These are phyloP conservation scores for Sorex maritimensis DNA, from an alignment of 2,797 vertebrate species.

Conservation along the genomic window DNA sequence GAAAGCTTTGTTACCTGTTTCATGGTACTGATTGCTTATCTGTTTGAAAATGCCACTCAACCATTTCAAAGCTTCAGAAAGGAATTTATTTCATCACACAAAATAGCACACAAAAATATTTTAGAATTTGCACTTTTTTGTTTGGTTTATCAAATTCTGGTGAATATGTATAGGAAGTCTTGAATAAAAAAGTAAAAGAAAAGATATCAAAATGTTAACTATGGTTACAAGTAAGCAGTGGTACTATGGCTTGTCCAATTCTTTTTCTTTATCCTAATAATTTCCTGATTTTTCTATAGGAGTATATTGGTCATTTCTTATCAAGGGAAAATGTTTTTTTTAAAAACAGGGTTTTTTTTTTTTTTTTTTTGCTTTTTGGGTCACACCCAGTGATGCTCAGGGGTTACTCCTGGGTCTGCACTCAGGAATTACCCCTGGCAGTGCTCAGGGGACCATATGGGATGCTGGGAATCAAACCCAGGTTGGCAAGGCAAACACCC, in stretches of 20 bases:
- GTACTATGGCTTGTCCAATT: neutral
- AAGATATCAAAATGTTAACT: neutral
- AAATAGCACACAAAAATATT: neutral
- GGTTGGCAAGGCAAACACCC: no score
- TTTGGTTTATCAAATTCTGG: neutral
- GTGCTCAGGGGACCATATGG: no score
- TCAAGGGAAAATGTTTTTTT: neutral
- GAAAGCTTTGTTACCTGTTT: slow-evolving; percentile 31
- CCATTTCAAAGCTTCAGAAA: neutral
- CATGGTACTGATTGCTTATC: slow-evolving; percentile 41
- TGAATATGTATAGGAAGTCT: neutral
- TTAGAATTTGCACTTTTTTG: slow-evolving; percentile 13
- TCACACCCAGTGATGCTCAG: neutral
- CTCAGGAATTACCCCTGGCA: no score
- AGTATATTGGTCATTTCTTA: neutral
- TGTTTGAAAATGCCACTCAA: slow-evolving; percentile 40
- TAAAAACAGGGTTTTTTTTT: no score
- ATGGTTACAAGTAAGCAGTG: neutral
- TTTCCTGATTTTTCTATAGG: neutral
- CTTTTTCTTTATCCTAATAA: neutral
- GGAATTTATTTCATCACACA: neutral
- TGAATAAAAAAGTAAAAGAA: slow-evolving; percentile 15
- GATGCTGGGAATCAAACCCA: no score
- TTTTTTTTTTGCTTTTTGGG: neutral
- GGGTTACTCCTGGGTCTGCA: no score